These are phyloP conservation scores for Papilio xuthus DNA, from an alignment of 1,140 invertebrate genomes.

Conservation along the genomic window DNA sequence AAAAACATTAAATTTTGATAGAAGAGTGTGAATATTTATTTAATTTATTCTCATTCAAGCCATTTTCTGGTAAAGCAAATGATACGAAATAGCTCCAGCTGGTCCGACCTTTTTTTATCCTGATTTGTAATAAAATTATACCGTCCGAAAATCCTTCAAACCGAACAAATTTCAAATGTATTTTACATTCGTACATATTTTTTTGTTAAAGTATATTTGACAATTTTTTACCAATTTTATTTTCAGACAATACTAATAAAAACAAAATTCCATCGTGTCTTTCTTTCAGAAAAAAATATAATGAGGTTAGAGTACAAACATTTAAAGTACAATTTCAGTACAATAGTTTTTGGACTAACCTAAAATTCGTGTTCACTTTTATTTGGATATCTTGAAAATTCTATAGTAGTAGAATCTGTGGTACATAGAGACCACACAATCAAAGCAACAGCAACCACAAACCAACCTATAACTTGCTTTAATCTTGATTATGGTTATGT, in stretches of 20 bases:
- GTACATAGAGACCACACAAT: neutral
- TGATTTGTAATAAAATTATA: constrained; percentile 7
- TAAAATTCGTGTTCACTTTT: too few relatives aligned
- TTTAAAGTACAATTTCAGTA: too few relatives aligned
- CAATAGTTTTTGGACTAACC: too few relatives aligned
- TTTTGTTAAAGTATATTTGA: neutral
- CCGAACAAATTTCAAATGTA: neutral
- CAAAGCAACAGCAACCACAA: neutral
- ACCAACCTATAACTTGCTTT: neutral
- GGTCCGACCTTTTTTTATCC: constrained; percentile 7
- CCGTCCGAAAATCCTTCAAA: neutral
- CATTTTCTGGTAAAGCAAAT: neutral
- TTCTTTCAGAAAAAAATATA: too few relatives aligned
- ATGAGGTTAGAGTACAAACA: too few relatives aligned
- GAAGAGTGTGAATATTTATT: neutral
- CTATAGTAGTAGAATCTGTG: too few relatives aligned
- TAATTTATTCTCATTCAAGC: neutral
- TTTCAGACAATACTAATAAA: too few relatives aligned
- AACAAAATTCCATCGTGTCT: too few relatives aligned
- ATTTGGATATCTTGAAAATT: too few relatives aligned
- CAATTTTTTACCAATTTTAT: too few relatives aligned
- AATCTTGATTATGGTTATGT: neutral
- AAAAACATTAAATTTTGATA: neutral
- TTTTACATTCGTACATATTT: neutral
- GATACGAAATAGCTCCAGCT: neutral